These are phyloP conservation scores for Indri indri DNA, from an alignment of 2,113 vertebrate species.

Conservation along the genomic window DNA sequence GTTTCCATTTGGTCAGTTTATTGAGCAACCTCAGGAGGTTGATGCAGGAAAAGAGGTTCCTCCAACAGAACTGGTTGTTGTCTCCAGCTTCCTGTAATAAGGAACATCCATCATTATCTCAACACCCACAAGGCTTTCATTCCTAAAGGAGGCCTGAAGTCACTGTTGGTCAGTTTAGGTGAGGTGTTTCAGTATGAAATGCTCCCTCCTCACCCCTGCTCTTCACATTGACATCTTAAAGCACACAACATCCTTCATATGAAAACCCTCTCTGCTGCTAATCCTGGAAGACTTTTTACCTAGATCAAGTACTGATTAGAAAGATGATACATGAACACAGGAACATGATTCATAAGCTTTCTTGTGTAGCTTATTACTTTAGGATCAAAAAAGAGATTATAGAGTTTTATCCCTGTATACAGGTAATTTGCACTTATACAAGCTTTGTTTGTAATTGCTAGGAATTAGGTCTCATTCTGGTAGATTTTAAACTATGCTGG, in stretches of 20 bases:
- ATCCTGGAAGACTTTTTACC: neutral
- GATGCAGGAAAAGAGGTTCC: conserved; percentile 98
- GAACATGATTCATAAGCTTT: neutral
- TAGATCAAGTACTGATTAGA: neutral
- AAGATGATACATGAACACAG: neutral
- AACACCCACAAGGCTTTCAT: neutral
- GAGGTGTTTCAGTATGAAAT: neutral
- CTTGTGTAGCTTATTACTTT: neutral
- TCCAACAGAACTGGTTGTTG: conserved; percentile 97
- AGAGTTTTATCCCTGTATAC: neutral
- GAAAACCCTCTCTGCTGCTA: neutral
- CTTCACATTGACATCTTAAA: neutral
- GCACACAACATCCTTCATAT: neutral
- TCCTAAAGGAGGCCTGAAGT: conserved; percentile 3
- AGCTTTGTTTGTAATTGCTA: neutral
- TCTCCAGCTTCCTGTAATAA: conserved; percentile 93
- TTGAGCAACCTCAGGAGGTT: conserved; percentile 96
- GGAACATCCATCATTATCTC: neutral
- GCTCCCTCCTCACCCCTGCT: neutral
- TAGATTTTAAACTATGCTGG: neutral
- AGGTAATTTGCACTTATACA: neutral
- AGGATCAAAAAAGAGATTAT: conserved; percentile 20
- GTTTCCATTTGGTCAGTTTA: conserved; percentile 99
- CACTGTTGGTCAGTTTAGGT: neutral
- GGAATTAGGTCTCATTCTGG: neutral